A percentile compares a stretch with the other conserved stretches of the same genome.
These are phyloP conservation scores for Danaus plexippus DNA, from an alignment of 1,140 invertebrate genomes.

Conservation along the genomic window DNA sequence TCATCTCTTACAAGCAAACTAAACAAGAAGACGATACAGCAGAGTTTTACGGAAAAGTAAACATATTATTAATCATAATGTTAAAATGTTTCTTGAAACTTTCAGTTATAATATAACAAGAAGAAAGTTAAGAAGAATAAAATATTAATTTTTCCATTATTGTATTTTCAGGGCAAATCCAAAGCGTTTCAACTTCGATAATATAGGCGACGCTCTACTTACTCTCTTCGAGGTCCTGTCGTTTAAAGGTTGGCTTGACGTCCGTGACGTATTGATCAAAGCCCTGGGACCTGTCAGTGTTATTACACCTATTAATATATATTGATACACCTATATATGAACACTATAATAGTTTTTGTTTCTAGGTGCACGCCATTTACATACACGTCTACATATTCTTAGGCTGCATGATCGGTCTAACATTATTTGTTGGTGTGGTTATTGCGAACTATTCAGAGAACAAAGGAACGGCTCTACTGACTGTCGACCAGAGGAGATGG, in stretches of 20 bases:
- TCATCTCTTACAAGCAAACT: no score
- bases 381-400: conserved; percentile 99
- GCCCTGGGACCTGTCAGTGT: conserved; percentile 91
- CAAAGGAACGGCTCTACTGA: conserved; percentile 97
- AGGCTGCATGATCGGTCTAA: conserved; percentile 99
- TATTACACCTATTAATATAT: background rate
- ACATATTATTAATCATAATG: no score
- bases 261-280: conserved; percentile 97
- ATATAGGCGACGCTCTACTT: conserved; percentile 98
- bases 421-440: conserved; percentile 98
- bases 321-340: no score
- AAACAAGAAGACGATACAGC: no score
- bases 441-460: conserved; percentile 99
- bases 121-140: no score
- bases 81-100: no score
- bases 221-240: conserved; percentile 98
- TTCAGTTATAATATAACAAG: no score
- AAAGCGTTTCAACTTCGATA: conserved; percentile 98
- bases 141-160: no score
- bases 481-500: conserved; percentile 99
- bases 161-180: conserved; percentile 90
- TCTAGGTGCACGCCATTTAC: conserved; percentile 94
- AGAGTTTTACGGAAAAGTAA: no score
- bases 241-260: conserved; percentile 99
- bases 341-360: conserved; percentile 24